phyloP scores from a whole-genome alignment of 2,113 vertebrate genomes.

The Oxyruncus cristatus region DNA sequence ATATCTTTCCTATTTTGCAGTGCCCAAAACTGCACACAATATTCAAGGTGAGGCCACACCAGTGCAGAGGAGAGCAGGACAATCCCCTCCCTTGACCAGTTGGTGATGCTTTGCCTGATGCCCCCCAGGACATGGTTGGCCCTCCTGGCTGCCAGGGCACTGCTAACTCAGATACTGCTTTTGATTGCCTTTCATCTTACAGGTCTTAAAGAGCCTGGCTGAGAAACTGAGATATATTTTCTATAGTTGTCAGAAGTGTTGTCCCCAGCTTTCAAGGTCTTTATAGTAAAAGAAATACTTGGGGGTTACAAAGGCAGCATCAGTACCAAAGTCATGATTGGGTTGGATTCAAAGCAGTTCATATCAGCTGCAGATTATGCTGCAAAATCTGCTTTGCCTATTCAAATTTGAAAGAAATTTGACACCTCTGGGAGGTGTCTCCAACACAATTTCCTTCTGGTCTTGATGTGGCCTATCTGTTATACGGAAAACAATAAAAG shows the following conservation, averaged over 20 bases:
- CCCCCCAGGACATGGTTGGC: not conserved
- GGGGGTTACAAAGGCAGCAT: not conserved
- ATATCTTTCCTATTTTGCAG: not conserved
- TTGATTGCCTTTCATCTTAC: not conserved
- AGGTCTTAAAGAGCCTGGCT: not conserved
- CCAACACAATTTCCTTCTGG: not conserved
- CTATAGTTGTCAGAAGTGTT: not conserved
- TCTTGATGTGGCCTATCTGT: not conserved
- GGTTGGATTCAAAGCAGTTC: not conserved
- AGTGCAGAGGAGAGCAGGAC: not conserved
- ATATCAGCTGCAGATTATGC: not conserved
- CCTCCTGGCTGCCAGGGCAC: not conserved
- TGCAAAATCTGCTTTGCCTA: not conserved
- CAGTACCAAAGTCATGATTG: not conserved
- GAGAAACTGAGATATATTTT: not conserved
- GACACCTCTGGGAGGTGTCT: not conserved
- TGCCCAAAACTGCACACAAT: not conserved
- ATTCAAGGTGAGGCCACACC: not conserved
- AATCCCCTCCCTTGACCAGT: not conserved
- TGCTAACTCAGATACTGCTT: not conserved
- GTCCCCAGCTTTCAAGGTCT: not conserved
- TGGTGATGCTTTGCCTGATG: not conserved
- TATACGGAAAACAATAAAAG: not conserved
- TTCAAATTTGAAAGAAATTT: not conserved
- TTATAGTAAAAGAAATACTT: not conserved